Percentiles rank a stretch among this genome's conserved stretches.
These are phyloP conservation scores for Brevipalpus yothersi DNA, from an alignment of 1,140 invertebrate species.

Conservation along the genomic window DNA sequence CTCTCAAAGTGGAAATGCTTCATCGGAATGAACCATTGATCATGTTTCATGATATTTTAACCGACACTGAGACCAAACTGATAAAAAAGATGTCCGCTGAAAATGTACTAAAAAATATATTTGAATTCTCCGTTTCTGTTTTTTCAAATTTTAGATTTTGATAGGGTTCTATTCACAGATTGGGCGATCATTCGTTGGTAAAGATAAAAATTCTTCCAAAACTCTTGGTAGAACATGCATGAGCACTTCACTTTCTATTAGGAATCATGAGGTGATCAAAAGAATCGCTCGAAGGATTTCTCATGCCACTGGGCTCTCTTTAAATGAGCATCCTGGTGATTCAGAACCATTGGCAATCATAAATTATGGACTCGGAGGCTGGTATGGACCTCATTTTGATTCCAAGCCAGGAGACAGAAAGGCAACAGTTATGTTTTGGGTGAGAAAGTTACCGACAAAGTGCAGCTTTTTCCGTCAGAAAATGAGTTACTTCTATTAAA, in stretches of 20 bases:
- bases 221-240: not conserved
- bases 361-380: conserved; percentile 19
- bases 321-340: conserved; percentile 13
- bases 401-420: no score
- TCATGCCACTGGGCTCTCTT: conserved; percentile 18
- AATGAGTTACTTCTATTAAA: not conserved
- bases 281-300: conserved; percentile 21
- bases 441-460: not conserved
- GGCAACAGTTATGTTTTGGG: no score
- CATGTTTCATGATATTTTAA: conserved; percentile 27
- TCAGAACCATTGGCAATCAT: conserved; percentile 18
- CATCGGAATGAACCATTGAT: conserved; percentile 24
- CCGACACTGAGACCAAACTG: conserved; percentile 21
- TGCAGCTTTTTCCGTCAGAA: not conserved
- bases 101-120: conserved; percentile 17
- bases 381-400: no score
- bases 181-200: no score
- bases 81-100: conserved; percentile 24
- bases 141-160: not conserved
- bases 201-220: not conserved
- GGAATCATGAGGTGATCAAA: conserved; percentile 17
- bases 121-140: not conserved
- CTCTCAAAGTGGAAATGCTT: conserved; percentile 26
- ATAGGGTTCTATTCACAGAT: conserved; percentile 9
- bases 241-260: no score